Conservation (phyloP, 2,113 vertebrate species). For the Apodemus sylvaticus region DNA sequence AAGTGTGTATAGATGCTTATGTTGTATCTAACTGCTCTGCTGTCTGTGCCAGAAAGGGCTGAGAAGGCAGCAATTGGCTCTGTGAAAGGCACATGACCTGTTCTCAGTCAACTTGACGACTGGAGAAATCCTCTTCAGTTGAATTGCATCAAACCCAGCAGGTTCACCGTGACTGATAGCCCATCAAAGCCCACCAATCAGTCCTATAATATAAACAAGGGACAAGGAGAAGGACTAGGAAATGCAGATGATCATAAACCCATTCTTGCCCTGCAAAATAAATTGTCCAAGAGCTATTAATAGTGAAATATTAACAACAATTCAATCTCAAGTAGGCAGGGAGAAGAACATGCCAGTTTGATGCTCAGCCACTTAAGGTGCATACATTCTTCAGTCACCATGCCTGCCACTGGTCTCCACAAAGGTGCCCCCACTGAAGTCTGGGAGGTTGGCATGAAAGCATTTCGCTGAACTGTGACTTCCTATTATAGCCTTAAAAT, state of each 20-base stretch:
- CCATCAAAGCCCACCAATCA: not conserved
- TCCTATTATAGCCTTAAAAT: not conserved
- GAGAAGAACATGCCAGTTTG: not conserved
- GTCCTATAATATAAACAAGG: not conserved
- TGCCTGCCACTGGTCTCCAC: not conserved
- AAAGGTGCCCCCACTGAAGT: not conserved
- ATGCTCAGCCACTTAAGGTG: not conserved
- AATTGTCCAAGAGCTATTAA: not conserved
- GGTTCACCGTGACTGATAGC: not conserved
- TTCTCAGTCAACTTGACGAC: not conserved
- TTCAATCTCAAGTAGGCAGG: not conserved
- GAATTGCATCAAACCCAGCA: not conserved
- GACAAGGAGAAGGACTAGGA: not conserved
- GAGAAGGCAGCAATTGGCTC: not conserved
- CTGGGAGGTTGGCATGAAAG: not conserved
- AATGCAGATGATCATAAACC: not conserved
- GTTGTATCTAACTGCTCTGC: not conserved
- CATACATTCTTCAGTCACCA: accelerated
- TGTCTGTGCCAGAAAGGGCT: not conserved
- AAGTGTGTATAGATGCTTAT: not conserved
- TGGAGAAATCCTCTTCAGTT: not conserved
- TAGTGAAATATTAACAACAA: not conserved
- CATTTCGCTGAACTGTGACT: not conserved
- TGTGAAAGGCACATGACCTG: not conserved
- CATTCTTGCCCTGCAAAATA: not conserved